Evolutionary conservation across 2,888 invertebrate genomes (phyloP), one percentile per base, ranked within the genome.

Genomic region (Neoascia interrupta): DNA sequence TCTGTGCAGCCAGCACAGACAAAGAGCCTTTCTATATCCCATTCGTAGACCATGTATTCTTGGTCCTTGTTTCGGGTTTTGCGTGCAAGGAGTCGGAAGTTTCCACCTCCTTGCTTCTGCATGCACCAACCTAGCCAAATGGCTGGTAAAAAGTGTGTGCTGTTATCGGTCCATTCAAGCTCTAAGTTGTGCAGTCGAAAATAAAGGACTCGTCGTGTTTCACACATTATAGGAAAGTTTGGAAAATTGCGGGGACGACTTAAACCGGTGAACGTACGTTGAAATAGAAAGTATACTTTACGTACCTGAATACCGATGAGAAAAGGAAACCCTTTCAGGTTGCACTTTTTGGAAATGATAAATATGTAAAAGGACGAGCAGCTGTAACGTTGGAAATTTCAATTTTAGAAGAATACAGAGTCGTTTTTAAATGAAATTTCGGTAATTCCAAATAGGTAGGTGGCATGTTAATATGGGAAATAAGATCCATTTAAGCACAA

Each of bases 91-190:
- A 74, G 54, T 41, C 21, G 53, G 56, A 69, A 75, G 39, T 64
- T 72, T 76, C 53, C 53, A 19, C 76, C 64, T 76, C 60, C 47
- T 41, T 70, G 76, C 53, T 36, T 41, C 21, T 34, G 51, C 56
- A 69, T 19, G 28, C 34, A 23, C 5, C 15, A 11, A 31, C 56
- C 60, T 21, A 51, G 66, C 66, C 53, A 47, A 64, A 41, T 47
- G 19, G 63, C 39, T 66, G 45, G 13, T 19, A 26, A 58, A 39
- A 45, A 39, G 56, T 64, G 41, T 69, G 43, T 43, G 45, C 60
- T 64, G 60, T 66, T 64, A 72, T 76, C 76, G 72, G 60, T 53
- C 72, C 76, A 72, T 72, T 70, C 63, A 58, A 39, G 53, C 51
- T 58, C 70, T 58, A 36, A 75, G 61, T 56, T 75, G 54, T 61